phyloP scores from a whole-genome alignment of 37 sponge, comb jelly and placozoan species.

The Theonella swinhoei region DNA sequence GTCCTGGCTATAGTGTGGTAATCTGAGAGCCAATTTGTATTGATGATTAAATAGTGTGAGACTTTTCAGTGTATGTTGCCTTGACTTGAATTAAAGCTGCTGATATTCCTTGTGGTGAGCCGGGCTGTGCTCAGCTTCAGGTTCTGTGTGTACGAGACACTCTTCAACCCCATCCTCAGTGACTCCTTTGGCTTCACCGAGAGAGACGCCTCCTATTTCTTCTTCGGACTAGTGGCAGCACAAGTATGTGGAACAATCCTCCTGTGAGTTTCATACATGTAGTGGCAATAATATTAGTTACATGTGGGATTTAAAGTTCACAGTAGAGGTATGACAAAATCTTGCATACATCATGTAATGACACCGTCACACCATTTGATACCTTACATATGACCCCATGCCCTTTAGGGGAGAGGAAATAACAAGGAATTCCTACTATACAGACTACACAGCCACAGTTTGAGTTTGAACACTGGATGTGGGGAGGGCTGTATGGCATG shows the following conservation, averaged over 20 bases:
- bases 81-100: conserved; percentile 7
- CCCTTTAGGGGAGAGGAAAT: too few species aligned
- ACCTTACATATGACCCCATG: too few species aligned
- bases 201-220: conserved; percentile 34
- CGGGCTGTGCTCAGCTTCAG: conserved; percentile 37
- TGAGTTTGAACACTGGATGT: too few species aligned
- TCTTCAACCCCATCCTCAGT: conserved; percentile 67
- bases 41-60: too few species aligned
- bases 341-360: too few species aligned
- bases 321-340: too few species aligned
- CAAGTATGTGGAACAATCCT: conserved; percentile 12
- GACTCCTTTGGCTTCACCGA: conserved; percentile 69
- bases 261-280: conserved; percentile 13
- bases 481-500: too few species aligned
- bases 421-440: too few species aligned
- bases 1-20: background rate
- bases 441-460: too few species aligned
- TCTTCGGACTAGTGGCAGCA: conserved; percentile 18
- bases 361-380: too few species aligned
- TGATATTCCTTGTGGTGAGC: conserved; percentile 16
- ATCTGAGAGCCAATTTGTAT: background rate
- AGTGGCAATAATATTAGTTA: too few species aligned
- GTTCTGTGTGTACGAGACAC: conserved; percentile 57
- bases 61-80: conserved; percentile 6
- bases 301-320: too few species aligned